Conservation (phyloP, 2,797 vertebrate species). For the Gephyroberyx darwinii region DNA sequence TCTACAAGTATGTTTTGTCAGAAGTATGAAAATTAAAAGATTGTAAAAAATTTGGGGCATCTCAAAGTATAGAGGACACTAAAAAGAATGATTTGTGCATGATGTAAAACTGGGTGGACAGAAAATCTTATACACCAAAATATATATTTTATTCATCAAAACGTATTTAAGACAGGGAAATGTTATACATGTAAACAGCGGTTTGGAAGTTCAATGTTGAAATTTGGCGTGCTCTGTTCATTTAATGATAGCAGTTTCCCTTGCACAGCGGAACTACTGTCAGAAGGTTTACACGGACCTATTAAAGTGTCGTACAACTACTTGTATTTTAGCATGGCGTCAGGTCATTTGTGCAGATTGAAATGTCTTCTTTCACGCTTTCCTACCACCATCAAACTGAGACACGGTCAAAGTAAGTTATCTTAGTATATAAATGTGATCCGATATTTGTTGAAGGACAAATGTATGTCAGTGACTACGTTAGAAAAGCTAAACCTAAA, state of each 20-base stretch:
- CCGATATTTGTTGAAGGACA: accelerated
- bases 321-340: conserved; percentile 67
- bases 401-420: conserved; percentile 60
- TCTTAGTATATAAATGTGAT: accelerated
- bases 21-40: too few species aligned
- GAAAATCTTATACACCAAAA: too few species aligned
- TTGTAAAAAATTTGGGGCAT: too few species aligned
- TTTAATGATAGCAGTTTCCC: neutral
- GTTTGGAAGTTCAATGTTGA: too few species aligned
- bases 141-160: too few species aligned
- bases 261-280: conserved; percentile 50
- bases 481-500: neutral
- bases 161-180: too few species aligned
- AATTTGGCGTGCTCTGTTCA: neutral
- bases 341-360: conserved; percentile 65
- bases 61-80: too few species aligned
- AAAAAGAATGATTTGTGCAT: too few species aligned
- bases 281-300: conserved; percentile 33
- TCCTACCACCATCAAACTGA: neutral
- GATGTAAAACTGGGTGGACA: too few species aligned
- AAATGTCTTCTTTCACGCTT: conserved; percentile 34
- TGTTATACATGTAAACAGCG: too few species aligned
- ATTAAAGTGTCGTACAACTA: conserved; percentile 23
- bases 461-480: neutral
- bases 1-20: too few species aligned